These are phyloP conservation scores for Podocnemis expansa DNA, from an alignment of 2,113 vertebrate species.

Conservation along the genomic window DNA sequence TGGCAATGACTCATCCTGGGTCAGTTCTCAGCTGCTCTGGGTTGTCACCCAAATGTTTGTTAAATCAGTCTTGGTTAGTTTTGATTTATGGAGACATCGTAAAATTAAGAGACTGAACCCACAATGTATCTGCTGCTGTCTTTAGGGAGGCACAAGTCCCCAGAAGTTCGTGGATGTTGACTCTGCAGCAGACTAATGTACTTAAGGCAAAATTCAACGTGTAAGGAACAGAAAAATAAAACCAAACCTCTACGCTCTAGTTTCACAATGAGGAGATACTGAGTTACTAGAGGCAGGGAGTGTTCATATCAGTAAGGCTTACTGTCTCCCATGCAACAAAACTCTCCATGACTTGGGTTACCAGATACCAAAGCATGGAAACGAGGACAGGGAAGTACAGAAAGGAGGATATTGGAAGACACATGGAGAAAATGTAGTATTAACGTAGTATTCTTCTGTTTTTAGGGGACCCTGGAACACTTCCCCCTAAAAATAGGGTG, in stretches of 20 bases:
- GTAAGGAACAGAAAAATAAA: slow-evolving; percentile 68
- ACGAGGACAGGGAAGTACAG: no score
- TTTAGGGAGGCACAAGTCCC: background rate
- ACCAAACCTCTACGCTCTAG: slow-evolving; percentile 39
- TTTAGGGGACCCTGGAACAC: no score
- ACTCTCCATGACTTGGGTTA: background rate
- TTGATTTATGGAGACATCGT: slow-evolving; percentile 50
- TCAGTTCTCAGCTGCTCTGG: slow-evolving; percentile 37
- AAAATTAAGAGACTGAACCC: slow-evolving; percentile 33
- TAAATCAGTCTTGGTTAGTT: slow-evolving; percentile 13
- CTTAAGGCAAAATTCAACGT: slow-evolving; percentile 53
- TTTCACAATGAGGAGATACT: slow-evolving; percentile 19
- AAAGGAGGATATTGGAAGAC: no score
- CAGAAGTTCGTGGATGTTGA: slow-evolving; percentile 29
- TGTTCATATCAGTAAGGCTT: background rate
- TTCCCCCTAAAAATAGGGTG: no score
- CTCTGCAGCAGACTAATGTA: slow-evolving; percentile 30
- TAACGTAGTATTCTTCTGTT: no score
- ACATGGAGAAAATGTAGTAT: no score
- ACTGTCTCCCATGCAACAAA: background rate
- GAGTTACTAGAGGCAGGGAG: slow-evolving; percentile 49
- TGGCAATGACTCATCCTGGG: slow-evolving; percentile 37
- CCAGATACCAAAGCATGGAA: no score
- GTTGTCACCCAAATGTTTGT: slow-evolving; percentile 52
- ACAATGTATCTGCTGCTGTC: slow-evolving; percentile 26